Evolutionary conservation across 2,888 invertebrate species (phyloP), one percentile per base, ranked within the genome.

Genomic region (Leptogaster cylindrica): DNA sequence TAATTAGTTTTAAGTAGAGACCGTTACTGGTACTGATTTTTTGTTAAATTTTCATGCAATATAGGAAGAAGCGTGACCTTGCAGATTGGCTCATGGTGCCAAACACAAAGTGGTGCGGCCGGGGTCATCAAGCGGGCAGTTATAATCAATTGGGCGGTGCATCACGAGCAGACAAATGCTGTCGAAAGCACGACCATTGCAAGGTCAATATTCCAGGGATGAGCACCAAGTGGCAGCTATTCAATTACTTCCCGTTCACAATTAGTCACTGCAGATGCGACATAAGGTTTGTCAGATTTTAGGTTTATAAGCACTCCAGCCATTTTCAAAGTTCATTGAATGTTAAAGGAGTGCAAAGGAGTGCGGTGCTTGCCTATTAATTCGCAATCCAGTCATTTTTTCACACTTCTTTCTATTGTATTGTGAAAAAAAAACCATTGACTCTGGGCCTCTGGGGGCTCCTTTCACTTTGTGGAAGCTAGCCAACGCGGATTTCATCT

Each of bases 71-170:
- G 51, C 80, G 81, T 6, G 75, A 76, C 67, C 71, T 79, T 16
- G 76, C 77, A 10, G 90, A 91, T 77, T 81, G 91, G 73, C 84
- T 94, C 67, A 87, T 92, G 71, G 88, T 93, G 50, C 95, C 95
- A 0, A 95, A 95, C 51, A 95, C 95, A 0, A 91, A 92, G 77
- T 96, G 95, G 95, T 96, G 96, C 80, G 96, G 96, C 20, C 90
- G 90, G 74, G 95, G 95, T 1, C 89, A 89, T 76, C 87, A 88
- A 0, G 94, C 95, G 3, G 86, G 87, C 41, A 87, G 89, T 72
- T 92, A 91, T 79, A 90, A 90, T 65, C 89, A 93, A 73, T 85
- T 95, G 46, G 95, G 95, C 6, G 90, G 91, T 41, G 91, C 93
- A 78, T 87, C 90, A 31, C 85, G 86, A 69, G 92, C 93, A 14